phyloP scores from a whole-genome alignment of 2,797 vertebrate genomes.

The Orestias chungarensis region DNA sequence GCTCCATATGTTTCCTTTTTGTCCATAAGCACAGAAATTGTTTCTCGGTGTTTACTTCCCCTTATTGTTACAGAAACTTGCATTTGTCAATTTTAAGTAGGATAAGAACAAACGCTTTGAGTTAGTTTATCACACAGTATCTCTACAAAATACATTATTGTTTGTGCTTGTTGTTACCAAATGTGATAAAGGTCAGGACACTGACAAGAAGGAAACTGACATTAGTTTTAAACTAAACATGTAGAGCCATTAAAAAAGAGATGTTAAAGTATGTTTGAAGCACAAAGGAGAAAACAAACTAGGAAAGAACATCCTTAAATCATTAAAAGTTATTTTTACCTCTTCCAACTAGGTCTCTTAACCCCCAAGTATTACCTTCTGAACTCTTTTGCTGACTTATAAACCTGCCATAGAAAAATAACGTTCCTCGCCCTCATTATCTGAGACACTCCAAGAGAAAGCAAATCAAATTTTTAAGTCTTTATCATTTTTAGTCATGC shows the following conservation, averaged over 20 bases:
- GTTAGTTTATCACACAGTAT: too few species aligned
- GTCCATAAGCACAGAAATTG: background rate
- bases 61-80: background rate
- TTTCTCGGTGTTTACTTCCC: background rate
- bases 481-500: constrained; percentile 59
- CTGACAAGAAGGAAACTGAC: background rate
- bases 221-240: background rate
- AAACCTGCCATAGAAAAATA: background rate
- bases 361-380: background rate
- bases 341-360: background rate
- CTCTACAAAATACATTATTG: too few species aligned
- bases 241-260: background rate
- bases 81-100: too few species aligned
- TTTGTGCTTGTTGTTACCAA: too few species aligned
- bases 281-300: background rate
- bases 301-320: background rate
- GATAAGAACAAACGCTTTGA: too few species aligned
- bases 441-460: constrained; percentile 27
- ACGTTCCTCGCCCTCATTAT: constrained; percentile 34
- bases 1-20: constrained; percentile 5
- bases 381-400: constrained; percentile 17
- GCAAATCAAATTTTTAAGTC: constrained; percentile 61
- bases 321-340: background rate
- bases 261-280: background rate
- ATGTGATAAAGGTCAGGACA: too few species aligned